Percentiles rank a stretch among this genome's conserved stretches.
Conservation (phyloP, 2,113 vertebrate genomes). For the Cranoglanis bouderius region DNA sequence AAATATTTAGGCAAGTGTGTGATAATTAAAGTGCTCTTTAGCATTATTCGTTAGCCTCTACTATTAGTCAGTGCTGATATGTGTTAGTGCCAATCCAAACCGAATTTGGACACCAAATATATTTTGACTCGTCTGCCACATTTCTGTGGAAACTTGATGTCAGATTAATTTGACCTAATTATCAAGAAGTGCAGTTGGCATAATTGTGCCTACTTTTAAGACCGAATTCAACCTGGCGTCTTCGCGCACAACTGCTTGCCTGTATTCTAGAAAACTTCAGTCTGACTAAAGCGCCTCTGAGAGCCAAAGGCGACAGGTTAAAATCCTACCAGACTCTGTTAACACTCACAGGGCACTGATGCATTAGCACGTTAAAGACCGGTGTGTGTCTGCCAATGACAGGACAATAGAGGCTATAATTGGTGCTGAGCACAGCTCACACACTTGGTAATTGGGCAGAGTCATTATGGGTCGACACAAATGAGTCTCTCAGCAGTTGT, state of each 20-base stretch:
- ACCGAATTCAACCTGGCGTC: neutral
- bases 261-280: slow-evolving; percentile 8
- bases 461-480: slow-evolving; percentile 48
- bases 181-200: neutral
- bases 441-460: slow-evolving; percentile 59
- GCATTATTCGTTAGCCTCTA: neutral
- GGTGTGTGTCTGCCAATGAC: slow-evolving; percentile 42
- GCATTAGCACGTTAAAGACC: slow-evolving; percentile 40
- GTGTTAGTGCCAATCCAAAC: neutral
- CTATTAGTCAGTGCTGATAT: neutral
- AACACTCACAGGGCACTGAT: slow-evolving; percentile 34
- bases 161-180: neutral
- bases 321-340: slow-evolving; percentile 31
- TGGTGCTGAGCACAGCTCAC: slow-evolving; percentile 44
- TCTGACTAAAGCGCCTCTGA: neutral
- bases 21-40: neutral
- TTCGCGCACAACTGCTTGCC: neutral
- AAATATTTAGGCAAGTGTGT: neutral
- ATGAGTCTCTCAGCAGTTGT: slow-evolving; percentile 49
- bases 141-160: neutral
- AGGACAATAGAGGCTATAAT: slow-evolving; percentile 36
- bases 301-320: slow-evolving; percentile 18
- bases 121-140: neutral
- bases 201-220: neutral
- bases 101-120: neutral